Evolutionary conservation across 2,797 vertebrate genomes (phyloP).

Genomic region (Salarias fasciatus): DNA sequence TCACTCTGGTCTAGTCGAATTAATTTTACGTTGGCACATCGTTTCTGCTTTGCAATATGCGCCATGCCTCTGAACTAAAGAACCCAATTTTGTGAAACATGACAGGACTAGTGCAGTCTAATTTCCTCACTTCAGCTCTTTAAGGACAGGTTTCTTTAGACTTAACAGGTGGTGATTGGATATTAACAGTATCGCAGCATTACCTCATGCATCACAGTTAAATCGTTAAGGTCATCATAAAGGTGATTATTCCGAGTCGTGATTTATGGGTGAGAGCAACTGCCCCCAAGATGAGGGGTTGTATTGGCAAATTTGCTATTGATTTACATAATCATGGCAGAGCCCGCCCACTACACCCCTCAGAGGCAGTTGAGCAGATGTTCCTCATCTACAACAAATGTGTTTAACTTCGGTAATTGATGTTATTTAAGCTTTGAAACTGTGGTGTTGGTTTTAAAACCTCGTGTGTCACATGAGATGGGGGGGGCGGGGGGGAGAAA

Average conservation of each 20-base stretch:
- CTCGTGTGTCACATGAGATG: conserved; percentile 38
- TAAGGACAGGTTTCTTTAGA: conserved; percentile 9
- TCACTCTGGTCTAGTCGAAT: not conserved
- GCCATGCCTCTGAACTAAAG: not conserved
- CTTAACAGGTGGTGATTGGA: conserved; percentile 7
- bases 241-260: conserved; percentile 15
- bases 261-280: conserved; percentile 22
- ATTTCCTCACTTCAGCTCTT: conserved; percentile 1
- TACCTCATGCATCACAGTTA: conserved; percentile 18
- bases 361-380: conserved; percentile 44
- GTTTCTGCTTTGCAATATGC: not conserved
- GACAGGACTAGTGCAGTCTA: not conserved
- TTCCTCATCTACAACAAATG: conserved; percentile 49
- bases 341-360: conserved; percentile 35
- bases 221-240: conserved; percentile 32
- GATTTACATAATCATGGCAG: conserved; percentile 46
- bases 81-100: not conserved
- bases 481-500: conserved; percentile 31
- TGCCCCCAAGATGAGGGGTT: conserved; percentile 7
- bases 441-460: conserved; percentile 32
- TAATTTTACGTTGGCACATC: not conserved
- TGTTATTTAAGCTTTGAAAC: conserved; percentile 49
- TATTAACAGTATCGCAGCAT: conserved; percentile 6
- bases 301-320: conserved; percentile 40
- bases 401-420: conserved; percentile 36